Conservation (phyloP, 2,888 invertebrate genomes). For the Pseudococcus viburni region DNA sequence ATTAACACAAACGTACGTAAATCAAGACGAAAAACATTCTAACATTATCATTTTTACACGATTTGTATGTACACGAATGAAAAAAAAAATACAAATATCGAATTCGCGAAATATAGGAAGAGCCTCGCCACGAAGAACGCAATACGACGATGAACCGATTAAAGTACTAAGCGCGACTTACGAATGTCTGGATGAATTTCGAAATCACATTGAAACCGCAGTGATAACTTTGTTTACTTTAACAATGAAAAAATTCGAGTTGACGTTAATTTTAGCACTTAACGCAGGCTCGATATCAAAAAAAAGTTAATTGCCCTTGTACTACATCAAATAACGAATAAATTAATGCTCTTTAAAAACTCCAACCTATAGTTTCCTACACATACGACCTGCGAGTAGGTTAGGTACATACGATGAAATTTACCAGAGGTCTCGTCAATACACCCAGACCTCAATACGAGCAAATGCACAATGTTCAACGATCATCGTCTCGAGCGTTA, state of each 20-base stretch:
- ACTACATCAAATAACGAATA: constrained; percentile 56
- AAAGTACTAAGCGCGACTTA: not conserved
- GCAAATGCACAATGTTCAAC: not conserved
- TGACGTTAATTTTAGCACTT: constrained; percentile 57
- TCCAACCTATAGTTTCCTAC: constrained; percentile 49
- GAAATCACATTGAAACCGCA: constrained; percentile 35
- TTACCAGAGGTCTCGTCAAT: not conserved
- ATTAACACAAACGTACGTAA: not conserved
- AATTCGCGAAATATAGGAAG: not conserved
- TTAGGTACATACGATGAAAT: not conserved
- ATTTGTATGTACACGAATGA: not conserved
- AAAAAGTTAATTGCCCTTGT: constrained; percentile 55
- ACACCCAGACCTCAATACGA: not conserved
- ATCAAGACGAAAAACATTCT: constrained; percentile 1
- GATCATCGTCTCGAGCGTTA: not conserved
- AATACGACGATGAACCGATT: constrained; percentile 1
- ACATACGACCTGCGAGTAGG: not conserved
- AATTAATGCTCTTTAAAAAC: constrained; percentile 46
- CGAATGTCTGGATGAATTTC: constrained; percentile 34
- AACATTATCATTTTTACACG: constrained; percentile 28
- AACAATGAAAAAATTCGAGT: constrained; percentile 23
- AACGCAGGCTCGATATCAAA: constrained; percentile 53
- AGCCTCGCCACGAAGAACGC: not conserved
- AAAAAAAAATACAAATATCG: no score
- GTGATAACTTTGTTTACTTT: constrained; percentile 46